Evolutionary conservation across 2,113 vertebrate genomes (phyloP).

Genomic region (Syngnathoides biaculeatus): DNA sequence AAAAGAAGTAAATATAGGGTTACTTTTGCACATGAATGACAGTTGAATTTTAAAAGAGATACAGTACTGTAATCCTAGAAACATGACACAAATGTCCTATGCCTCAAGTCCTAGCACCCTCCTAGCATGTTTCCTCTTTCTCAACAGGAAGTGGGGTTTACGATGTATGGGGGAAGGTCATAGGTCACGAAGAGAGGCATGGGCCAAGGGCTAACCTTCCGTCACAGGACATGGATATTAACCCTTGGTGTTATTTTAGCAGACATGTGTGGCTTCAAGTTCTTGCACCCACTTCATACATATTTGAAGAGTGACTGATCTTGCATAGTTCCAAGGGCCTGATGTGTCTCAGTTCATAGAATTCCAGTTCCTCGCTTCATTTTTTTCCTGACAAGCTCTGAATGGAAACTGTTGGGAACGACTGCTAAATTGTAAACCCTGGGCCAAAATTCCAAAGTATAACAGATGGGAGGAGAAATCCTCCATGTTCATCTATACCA

Average conservation of each 20-base stretch:
- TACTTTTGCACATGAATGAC: neutral
- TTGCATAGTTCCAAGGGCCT: neutral
- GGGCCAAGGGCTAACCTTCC: constrained; percentile 9
- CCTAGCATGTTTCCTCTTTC: constrained; percentile 33
- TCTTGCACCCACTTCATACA: constrained; percentile 16
- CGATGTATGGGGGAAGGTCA: constrained; percentile 23
- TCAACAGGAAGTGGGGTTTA: constrained; percentile 41
- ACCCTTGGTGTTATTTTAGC: constrained; percentile 7
- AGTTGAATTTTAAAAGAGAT: constrained; percentile 15
- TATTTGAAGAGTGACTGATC: neutral
- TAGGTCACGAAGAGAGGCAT: constrained; percentile 25
- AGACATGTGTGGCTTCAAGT: neutral
- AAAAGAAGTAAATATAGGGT: neutral
- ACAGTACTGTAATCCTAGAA: constrained; percentile 17
- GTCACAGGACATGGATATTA: constrained; percentile 12
- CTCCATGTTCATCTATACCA: constrained; percentile 38
- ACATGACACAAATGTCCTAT: constrained; percentile 11
- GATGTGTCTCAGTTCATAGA: constrained; percentile 24
- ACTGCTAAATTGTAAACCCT: constrained; percentile 40
- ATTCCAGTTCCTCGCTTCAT: constrained; percentile 27
- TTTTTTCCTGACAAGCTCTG: constrained; percentile 6
- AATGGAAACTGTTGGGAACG: constrained; percentile 51
- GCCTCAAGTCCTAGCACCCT: constrained; percentile 9
- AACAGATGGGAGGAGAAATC: constrained; percentile 20
- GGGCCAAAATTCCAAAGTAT: constrained; percentile 41